Percentiles rank a stretch among this genome's conserved stretches.
Conservation (phyloP, 2,113 vertebrate species). For the Podarcis raffonei region DNA sequence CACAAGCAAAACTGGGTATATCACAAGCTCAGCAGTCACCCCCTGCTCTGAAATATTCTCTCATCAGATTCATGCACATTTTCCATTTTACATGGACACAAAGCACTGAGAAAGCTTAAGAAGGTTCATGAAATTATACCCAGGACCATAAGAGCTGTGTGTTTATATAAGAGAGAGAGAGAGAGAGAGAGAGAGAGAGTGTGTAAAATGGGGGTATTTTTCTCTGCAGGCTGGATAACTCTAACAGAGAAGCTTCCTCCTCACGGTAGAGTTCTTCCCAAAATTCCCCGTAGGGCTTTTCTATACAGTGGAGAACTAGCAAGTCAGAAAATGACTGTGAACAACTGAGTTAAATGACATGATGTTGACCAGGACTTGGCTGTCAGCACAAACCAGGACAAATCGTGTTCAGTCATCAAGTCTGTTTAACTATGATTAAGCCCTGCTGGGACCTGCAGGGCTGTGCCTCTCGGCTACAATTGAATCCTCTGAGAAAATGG, state of each 20-base stretch:
- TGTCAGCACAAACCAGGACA: conserved; percentile 20
- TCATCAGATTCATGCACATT: not conserved
- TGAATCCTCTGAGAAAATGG: conserved; percentile 26
- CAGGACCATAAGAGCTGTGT: not conserved
- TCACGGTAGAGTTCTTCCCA: not conserved
- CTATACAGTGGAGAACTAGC: not conserved
- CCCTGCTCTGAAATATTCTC: conserved; percentile 15
- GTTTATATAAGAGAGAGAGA: too few relatives aligned
- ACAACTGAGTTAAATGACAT: conserved; percentile 8
- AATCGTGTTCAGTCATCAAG: conserved; percentile 13
- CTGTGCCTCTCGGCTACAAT: conserved; percentile 15
- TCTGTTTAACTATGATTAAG: conserved; percentile 38
- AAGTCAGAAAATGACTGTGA: conserved; percentile 10
- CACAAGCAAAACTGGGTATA: not conserved
- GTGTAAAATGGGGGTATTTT: not conserved
- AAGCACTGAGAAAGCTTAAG: not conserved
- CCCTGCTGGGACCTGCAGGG: conserved; percentile 19
- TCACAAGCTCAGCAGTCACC: not conserved
- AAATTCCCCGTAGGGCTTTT: not conserved
- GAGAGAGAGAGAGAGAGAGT: not conserved
- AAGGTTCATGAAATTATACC: not conserved
- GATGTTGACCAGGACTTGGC: not conserved
- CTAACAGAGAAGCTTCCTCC: not conserved
- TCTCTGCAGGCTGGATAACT: not conserved
- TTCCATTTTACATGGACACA: conserved; percentile 22